Percentiles rank a stretch among this genome's conserved stretches.
phyloP scores from a whole-genome alignment of 2,888 invertebrate genomes.

The Alsophila aescularia region DNA sequence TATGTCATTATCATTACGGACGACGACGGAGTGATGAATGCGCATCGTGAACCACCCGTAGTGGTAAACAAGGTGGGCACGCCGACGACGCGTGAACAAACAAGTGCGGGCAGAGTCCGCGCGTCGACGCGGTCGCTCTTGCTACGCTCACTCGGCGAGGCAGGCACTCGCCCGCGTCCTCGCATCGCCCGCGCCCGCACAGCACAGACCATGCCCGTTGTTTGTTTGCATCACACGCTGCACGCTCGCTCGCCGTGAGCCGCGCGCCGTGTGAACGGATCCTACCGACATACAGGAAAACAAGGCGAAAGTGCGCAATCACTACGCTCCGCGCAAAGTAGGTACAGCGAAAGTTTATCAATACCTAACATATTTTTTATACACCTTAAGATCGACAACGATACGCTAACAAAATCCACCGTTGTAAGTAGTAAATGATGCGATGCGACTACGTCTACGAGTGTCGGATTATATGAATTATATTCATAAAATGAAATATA shows the following conservation, averaged over 20 bases:
- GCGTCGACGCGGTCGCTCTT: constrained; percentile 36
- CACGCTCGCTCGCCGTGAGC: constrained; percentile 19
- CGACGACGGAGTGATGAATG: constrained; percentile 61
- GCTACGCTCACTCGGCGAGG: background rate
- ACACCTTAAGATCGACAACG: background rate
- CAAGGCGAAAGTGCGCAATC: constrained; percentile 70
- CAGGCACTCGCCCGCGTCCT: no score
- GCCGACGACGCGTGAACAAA: constrained; percentile 79
- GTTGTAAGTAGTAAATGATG: background rate
- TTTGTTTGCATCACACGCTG: constrained; percentile 45
- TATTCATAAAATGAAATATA: no score
- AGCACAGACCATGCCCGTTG: constrained; percentile 22
- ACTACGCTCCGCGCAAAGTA: constrained; percentile 30
- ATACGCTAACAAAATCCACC: background rate
- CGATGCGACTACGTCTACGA: no score
- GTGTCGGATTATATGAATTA: background rate
- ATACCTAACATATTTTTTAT: constrained; percentile 25
- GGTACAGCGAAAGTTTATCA: constrained; percentile 68
- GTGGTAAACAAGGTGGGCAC: constrained; percentile 79
- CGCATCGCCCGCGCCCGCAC: constrained; percentile 11
- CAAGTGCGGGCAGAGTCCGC: constrained; percentile 61
- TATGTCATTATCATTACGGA: constrained; percentile 53
- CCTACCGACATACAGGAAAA: constrained; percentile 46
- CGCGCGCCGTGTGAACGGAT: constrained; percentile 38
- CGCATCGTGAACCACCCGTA: constrained; percentile 61